Base-by-base conservation (phyloP, 1,140 invertebrate species). In the Goniozus legneri region DNA sequence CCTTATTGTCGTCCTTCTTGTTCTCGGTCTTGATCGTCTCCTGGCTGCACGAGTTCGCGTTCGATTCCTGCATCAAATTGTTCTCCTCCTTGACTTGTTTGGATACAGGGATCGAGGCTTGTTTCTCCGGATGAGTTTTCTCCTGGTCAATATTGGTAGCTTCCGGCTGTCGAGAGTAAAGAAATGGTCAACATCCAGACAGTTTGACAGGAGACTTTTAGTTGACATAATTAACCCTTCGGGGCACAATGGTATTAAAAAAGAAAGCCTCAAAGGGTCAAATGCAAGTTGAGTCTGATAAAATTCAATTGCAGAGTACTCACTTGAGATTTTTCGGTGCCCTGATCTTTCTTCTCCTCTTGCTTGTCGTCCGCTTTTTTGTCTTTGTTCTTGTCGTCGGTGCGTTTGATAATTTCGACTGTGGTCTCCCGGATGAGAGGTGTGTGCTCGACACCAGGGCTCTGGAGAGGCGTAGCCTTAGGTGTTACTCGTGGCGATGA, bases 391-490 rank as follows among this genome's bases (percentile, higher is more conserved):
- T 63, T 63, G 39, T 71, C 66, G 4, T 50, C 57, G 8, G 66
- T 61, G 35, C 65, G 62, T n/a, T 73, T 79, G 33, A 76, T 74
- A 48, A 77, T 77, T 24, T 78, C 71, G 3, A 44, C 35, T 20
- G 62, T 62, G 37, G 62, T 55, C 56, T 78, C 67, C 49, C 69
- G 64, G 35, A 65, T 64, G 7, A 73, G 48, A 1, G 70, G 61
- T 8, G 66, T 65, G 31, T 70, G 64, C 53, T 82, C 80, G 18
- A 69, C 64, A 3, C 73, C 73, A 0, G 81, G 81, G 51, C 80
- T 81, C 44, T 80, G 79, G 33, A 80, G 50, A 2, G 81, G 81
- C 22, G 79, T 82, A 15, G 76, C 75, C 49, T 73, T 77, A 4
- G 79, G 78, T 12, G 79, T 81, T 34, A 67, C 62, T 21, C 76